These are phyloP conservation scores for Lithodes maja DNA, from an alignment of 2,888 invertebrate species.

Conservation along the genomic window DNA sequence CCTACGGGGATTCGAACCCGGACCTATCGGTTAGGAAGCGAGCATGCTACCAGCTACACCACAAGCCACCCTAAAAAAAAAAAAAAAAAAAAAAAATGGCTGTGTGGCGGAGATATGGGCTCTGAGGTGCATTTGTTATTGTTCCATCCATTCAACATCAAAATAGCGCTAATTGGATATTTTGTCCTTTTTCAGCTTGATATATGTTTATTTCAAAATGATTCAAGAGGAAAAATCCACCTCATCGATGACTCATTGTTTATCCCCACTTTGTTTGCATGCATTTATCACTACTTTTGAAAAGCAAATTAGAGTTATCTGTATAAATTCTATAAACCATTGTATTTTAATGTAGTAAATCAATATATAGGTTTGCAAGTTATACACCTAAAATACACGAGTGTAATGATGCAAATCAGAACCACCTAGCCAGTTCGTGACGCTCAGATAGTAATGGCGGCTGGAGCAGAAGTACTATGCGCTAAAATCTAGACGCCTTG, in stretches of 20 bases:
- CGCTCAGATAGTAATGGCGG: slow-evolving; percentile 51
- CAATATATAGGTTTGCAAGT: background rate
- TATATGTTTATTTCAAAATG: no score
- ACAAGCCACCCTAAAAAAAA: no score
- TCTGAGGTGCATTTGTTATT: no score
- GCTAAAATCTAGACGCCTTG: slow-evolving; percentile 21
- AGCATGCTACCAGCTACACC: no score
- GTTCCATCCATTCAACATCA: no score
- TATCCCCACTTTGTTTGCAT: background rate
- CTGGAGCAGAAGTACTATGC: slow-evolving; percentile 14
- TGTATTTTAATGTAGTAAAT: background rate
- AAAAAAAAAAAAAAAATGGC: no score
- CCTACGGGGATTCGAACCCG: no score
- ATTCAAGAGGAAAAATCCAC: background rate
- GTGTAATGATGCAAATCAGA: slow-evolving; percentile 6
- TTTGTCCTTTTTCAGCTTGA: no score
- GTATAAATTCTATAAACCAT: background rate
- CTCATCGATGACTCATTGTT: background rate
- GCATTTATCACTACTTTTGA: background rate
- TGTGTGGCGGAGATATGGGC: no score
- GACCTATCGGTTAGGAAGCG: no score
- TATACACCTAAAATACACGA: background rate
- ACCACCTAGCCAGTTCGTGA: slow-evolving; percentile 30
- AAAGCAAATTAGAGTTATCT: background rate
- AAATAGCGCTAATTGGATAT: no score